These are phyloP conservation scores for Fregata magnificens DNA, from an alignment of 2,113 vertebrate genomes.

Conservation along the genomic window DNA sequence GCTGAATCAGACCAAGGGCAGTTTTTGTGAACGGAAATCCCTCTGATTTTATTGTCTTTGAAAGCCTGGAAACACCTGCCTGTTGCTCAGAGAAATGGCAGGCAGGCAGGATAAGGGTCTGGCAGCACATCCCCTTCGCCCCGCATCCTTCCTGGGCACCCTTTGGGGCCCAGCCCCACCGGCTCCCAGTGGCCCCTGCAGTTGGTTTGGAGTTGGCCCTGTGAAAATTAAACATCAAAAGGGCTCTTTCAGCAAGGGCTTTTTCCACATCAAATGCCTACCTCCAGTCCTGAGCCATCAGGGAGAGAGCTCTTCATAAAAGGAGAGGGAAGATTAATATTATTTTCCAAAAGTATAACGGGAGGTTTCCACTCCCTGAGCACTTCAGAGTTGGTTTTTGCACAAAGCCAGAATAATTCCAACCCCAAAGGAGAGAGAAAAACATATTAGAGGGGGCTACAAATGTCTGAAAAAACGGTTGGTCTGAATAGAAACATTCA, in stretches of 20 bases:
- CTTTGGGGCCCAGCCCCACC: background rate
- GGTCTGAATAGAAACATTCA: background rate
- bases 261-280: constrained; percentile 51
- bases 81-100: background rate
- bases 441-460: background rate
- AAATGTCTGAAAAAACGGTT: background rate
- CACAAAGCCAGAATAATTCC: constrained; percentile 39
- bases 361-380: constrained; percentile 31
- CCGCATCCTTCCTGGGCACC: background rate
- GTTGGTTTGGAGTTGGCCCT: background rate
- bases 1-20: background rate
- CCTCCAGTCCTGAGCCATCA: background rate
- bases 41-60: background rate
- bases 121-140: background rate
- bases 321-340: constrained; percentile 46
- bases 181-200: background rate
- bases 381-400: constrained; percentile 30
- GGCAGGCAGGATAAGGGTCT: background rate
- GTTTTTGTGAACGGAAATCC: background rate
- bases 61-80: background rate
- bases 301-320: constrained; percentile 29
- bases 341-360: constrained; percentile 55
- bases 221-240: constrained; percentile 34
- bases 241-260: constrained; percentile 5
- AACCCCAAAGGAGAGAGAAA: constrained; percentile 10